These are phyloP conservation scores for Rosalia funebris DNA, from an alignment of 2,888 invertebrate genomes.

Conservation along the genomic window DNA sequence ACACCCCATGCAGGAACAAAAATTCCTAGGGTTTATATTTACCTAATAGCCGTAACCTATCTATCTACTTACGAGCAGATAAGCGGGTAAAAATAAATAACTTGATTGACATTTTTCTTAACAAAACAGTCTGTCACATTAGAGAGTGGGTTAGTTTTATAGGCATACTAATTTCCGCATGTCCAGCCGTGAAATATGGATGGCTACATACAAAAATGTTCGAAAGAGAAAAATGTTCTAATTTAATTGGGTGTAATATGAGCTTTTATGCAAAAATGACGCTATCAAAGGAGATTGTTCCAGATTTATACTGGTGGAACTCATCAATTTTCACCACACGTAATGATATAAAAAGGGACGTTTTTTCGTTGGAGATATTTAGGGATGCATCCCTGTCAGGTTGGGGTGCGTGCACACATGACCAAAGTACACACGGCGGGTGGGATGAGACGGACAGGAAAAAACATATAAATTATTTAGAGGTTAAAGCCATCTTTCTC, in stretches of 20 bases:
- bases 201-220: constrained; percentile 19
- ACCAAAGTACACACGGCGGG: too few species aligned
- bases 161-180: too few species aligned
- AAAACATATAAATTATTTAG: too few species aligned
- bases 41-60: constrained; percentile 16
- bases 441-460: too few species aligned
- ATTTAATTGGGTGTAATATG: background rate
- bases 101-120: background rate
- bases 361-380: background rate
- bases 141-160: too few species aligned
- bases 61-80: constrained; percentile 15
- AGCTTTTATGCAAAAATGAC: background rate
- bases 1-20: background rate
- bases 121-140: constrained; percentile 3
- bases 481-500: too few species aligned
- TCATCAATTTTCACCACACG: background rate
- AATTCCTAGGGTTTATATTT: constrained; percentile 23
- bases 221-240: background rate
- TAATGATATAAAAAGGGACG: constrained; percentile 5
- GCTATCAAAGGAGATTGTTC: background rate
- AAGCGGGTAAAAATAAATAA: constrained; percentile 7
- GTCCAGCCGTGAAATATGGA: constrained; percentile 26
- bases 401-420: background rate
- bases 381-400: background rate
- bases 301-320: constrained; percentile 2